A percentile compares a stretch with the other conserved stretches of the same genome.
Conservation (phyloP, 1,140 invertebrate genomes). For the Aleiodes sp. region DNA sequence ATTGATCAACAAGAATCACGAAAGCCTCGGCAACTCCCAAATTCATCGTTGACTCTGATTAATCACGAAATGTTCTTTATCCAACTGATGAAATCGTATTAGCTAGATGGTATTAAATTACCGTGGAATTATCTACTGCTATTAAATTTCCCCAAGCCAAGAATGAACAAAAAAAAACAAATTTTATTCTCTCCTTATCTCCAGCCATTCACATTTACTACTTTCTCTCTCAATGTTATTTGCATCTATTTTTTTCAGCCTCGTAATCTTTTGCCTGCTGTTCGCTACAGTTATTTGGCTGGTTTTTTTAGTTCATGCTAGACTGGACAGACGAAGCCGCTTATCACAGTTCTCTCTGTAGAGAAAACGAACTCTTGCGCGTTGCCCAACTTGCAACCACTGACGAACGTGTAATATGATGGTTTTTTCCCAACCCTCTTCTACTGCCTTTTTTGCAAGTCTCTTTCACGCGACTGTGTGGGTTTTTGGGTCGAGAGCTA, state of each 20-base stretch:
- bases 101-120: slow-evolving; percentile 9
- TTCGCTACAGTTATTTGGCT: not conserved
- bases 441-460: slow-evolving; percentile 5
- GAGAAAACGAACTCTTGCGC: slow-evolving; percentile 30
- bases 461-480: not conserved
- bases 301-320: slow-evolving; percentile 2
- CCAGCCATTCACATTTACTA: slow-evolving; percentile 18
- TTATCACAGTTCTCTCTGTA: slow-evolving; percentile 35
- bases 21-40: slow-evolving; percentile 2
- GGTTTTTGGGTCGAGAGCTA: slow-evolving; percentile 16
- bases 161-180: not conserved
- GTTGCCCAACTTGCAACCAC: slow-evolving; percentile 31
- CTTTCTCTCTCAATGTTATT: slow-evolving; percentile 4
- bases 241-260: not conserved
- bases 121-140: not conserved
- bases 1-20: not conserved
- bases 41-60: slow-evolving; percentile 10
- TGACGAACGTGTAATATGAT: slow-evolving; percentile 38
- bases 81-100: not conserved
- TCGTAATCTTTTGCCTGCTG: not conserved
- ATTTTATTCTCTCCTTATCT: slow-evolving; percentile 17
- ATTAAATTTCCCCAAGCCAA: slow-evolving; percentile 2
- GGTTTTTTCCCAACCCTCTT: slow-evolving; percentile 15
- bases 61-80: slow-evolving; percentile 7
- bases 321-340: slow-evolving; percentile 25